Percentiles rank a stretch among this genome's conserved stretches.
phyloP scores from a whole-genome alignment of 2,113 vertebrate species.

The Aegithalos caudatus region DNA sequence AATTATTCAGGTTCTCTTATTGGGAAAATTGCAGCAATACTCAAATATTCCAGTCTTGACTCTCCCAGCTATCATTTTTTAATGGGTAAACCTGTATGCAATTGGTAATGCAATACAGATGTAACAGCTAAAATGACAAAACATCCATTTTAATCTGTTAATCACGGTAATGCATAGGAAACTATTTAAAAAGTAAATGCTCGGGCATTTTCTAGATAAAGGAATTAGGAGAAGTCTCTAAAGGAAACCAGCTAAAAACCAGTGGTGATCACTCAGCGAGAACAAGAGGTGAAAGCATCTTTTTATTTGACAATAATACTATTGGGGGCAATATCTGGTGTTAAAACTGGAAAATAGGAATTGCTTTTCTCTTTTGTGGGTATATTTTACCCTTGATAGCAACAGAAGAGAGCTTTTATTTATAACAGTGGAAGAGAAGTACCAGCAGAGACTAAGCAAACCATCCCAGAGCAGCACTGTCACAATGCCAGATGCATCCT shows the following conservation, averaged over 20 bases:
- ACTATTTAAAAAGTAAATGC: background rate
- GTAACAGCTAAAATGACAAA: background rate
- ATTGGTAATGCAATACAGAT: background rate
- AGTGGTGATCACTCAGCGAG: background rate
- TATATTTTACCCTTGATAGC: background rate
- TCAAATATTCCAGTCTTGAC: background rate
- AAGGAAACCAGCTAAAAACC: background rate
- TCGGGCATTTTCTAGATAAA: background rate
- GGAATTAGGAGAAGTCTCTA: background rate
- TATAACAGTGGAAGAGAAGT: background rate
- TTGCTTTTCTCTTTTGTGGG: background rate
- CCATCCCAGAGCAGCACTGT: background rate
- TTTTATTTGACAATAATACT: background rate
- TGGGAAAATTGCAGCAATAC: background rate
- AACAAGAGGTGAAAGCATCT: background rate
- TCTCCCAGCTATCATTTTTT: background rate
- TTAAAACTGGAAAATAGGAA: background rate
- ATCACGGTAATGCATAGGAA: background rate
- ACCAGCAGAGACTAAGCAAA: background rate
- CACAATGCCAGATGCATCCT: background rate
- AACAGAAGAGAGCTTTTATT: background rate
- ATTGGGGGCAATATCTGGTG: accelerated
- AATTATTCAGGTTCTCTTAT: background rate
- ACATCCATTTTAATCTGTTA: background rate
- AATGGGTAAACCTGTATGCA: background rate